Evolutionary conservation across 2,888 invertebrate genomes (phyloP), one percentile per base, ranked within the genome.

Genomic region (Mesorhabditis spiculigera): DNA sequence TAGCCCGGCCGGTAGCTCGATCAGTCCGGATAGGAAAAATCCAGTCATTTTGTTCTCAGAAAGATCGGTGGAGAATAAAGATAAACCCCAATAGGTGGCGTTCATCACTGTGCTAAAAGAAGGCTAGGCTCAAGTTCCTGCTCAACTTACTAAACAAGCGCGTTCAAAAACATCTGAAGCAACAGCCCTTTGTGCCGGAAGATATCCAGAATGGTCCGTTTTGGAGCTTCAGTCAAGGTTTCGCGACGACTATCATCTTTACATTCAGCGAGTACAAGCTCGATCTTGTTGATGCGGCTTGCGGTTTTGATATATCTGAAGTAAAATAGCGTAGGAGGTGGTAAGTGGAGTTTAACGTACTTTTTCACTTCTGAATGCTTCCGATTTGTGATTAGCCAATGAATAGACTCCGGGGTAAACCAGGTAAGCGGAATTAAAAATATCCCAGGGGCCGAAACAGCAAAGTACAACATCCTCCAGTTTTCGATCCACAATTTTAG

Each of bases 11-110:
- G 84, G 84, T 1, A 84, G 68, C 70, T 84, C 84, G 8, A 85
- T 79, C 5, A 80, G 43, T 8, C 84, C 85, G 4, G 85, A 85
- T 5, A 85, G 73, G 70, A 85, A 84, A 71, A 82, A 85, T 28
- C 85, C 85, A 10, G 79, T 75, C 73, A 80, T 81, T 69, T 79
- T 78, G 69, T 85, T 77, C 58, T 85, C 82, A 10, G 78, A 79
- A 16, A 85, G 72, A 42, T 85, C 84, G 0, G 79, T 79, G 13
- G 81, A 81, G 74, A 81, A 84, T 50, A 85, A 75, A 4, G 82
- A 82, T 0, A 85, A 72, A 0, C 78, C 84, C 85, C 85, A 85
- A 72, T 85, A 85, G 41, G 81, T 79, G n/a, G 75, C 73, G 69
- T 82, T 83, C 80, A 85, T 82, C 5, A 78, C 78, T n/a, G 80